phyloP scores from a whole-genome alignment of 2,888 invertebrate genomes.

The Lepidonotus clava region DNA sequence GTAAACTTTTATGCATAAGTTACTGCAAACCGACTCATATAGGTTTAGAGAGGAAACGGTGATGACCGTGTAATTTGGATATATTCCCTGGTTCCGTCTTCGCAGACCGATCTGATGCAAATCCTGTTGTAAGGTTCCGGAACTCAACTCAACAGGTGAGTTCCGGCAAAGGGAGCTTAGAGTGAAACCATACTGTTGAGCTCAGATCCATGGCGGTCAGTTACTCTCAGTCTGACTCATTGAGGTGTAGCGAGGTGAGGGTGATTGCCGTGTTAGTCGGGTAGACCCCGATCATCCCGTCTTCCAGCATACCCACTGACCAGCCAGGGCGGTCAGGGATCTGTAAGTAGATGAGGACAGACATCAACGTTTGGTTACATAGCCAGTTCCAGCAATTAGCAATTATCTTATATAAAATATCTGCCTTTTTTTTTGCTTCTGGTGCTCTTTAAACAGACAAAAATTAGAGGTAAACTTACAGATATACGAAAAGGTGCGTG shows the following conservation, averaged over 20 bases:
- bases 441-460: too few species aligned
- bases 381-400: too few species aligned
- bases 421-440: too few species aligned
- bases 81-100: background rate
- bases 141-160: background rate
- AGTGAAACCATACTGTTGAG: background rate
- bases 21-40: too few species aligned
- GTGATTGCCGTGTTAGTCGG: slow-evolving; percentile 50
- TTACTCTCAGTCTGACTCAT: background rate
- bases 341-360: slow-evolving; percentile 61
- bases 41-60: too few species aligned
- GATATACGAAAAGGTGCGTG: too few species aligned
- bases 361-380: background rate
- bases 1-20: too few species aligned
- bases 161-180: background rate
- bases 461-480: too few species aligned
- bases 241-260: background rate
- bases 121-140: background rate
- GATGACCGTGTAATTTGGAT: background rate
- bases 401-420: too few species aligned
- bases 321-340: slow-evolving; percentile 68
- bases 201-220: background rate
- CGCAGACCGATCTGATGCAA: background rate
- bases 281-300: slow-evolving; percentile 70
- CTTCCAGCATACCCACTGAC: slow-evolving; percentile 71